phyloP scores from a whole-genome alignment of 2,113 vertebrate species.

The Psammodynastes pulverulentus region DNA sequence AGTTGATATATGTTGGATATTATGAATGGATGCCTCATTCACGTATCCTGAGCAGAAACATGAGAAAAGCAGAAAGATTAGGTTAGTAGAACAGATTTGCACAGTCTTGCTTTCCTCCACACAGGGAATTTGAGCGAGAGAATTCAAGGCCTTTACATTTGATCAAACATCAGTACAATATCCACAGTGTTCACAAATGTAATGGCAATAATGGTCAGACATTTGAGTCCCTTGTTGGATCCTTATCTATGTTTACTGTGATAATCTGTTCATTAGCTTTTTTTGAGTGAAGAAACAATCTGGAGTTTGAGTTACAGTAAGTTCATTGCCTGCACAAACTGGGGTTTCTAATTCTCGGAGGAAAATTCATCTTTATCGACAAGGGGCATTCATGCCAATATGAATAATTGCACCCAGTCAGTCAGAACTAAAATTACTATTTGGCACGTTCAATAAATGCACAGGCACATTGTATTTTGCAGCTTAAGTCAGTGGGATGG shows the following conservation, averaged over 20 bases:
- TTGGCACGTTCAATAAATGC: background rate
- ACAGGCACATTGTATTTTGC: background rate
- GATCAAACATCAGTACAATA: background rate
- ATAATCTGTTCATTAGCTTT: background rate
- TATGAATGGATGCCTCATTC: background rate
- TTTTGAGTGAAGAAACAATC: background rate
- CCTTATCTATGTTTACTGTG: background rate
- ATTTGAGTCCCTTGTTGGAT: background rate
- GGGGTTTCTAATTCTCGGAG: background rate
- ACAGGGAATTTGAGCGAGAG: background rate
- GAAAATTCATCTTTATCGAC: background rate
- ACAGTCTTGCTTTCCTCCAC: background rate
- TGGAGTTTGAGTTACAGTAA: background rate
- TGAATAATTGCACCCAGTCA: background rate
- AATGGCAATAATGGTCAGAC: background rate
- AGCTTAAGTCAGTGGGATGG: background rate
- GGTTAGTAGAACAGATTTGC: background rate
- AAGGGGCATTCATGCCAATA: background rate
- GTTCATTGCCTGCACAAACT: background rate
- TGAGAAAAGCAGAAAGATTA: background rate
- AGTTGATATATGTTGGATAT: background rate
- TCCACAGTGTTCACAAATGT: background rate
- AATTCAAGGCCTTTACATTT: background rate
- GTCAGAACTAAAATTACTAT: background rate
- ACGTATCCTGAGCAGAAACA: background rate